phyloP scores from a whole-genome alignment of 2,797 vertebrate genomes.

The Scyliorhinus canicula region DNA sequence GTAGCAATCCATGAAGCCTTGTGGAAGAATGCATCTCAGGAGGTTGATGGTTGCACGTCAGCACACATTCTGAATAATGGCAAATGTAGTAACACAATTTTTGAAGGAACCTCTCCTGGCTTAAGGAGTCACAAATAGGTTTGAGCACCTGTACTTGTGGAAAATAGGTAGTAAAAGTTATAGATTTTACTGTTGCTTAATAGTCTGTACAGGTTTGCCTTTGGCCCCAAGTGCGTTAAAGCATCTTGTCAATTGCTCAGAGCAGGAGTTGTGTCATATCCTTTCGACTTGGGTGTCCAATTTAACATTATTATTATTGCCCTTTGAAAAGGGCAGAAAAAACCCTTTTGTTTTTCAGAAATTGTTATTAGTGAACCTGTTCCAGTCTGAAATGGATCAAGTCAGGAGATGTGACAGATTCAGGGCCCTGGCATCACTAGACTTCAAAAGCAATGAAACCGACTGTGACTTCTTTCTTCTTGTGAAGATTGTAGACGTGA shows the following conservation, averaged over 20 bases:
- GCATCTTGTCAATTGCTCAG: background rate
- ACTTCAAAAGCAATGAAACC: background rate
- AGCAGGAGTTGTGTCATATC: background rate
- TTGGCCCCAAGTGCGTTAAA: background rate
- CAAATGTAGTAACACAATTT: background rate
- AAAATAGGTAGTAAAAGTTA: background rate
- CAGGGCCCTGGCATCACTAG: background rate
- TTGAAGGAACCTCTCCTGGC: too few relatives aligned
- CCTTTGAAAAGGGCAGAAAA: background rate
- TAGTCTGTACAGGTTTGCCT: too few relatives aligned
- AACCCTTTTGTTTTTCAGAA: background rate
- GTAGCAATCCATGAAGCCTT: background rate
- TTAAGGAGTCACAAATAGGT: background rate
- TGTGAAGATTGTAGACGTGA: background rate
- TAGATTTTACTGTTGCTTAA: background rate
- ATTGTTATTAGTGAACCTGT: background rate
- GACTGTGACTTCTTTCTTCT: background rate
- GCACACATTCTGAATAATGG: background rate
- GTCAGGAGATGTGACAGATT: background rate
- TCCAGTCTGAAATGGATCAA: background rate
- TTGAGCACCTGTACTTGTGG: background rate
- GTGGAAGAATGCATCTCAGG: background rate
- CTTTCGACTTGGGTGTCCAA: background rate
- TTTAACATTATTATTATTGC: background rate
- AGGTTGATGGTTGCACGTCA: background rate